Evolutionary conservation across 1,140 invertebrate genomes (phyloP).

Genomic region (Heliconius melpomene): DNA sequence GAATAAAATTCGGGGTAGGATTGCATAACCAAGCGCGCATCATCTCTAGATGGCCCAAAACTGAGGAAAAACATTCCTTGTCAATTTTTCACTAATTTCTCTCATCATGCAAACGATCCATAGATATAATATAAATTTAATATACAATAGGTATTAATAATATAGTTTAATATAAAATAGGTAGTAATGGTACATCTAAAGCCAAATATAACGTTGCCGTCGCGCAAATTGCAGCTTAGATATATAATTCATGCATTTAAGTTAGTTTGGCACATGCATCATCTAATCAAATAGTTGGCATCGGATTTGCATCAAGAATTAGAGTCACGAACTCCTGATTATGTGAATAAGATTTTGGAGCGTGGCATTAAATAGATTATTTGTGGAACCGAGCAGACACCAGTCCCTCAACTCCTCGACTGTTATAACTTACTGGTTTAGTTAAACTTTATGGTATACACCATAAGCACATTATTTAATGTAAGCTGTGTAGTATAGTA

Average conservation of each 20-base stretch:
- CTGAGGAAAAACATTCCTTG: too few relatives aligned
- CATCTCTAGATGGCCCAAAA: too few relatives aligned
- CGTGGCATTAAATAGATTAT: slow-evolving; percentile 37
- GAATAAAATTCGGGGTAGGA: too few relatives aligned
- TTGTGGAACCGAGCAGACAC: slow-evolving; percentile 22
- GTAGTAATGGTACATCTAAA: not conserved
- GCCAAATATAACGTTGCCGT: not conserved
- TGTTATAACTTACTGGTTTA: slow-evolving; percentile 22
- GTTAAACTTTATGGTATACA: not conserved
- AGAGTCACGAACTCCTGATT: slow-evolving; percentile 65
- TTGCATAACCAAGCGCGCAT: too few relatives aligned
- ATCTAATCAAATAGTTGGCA: slow-evolving; percentile 56
- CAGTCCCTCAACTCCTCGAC: not conserved
- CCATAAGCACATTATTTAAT: not conserved
- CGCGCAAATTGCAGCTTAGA: not conserved
- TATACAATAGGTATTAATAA: not conserved
- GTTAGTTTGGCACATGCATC: slow-evolving; percentile 24
- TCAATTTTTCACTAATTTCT: too few relatives aligned
- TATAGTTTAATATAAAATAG: not conserved
- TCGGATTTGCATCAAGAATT: slow-evolving; percentile 66
- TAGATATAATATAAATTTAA: too few relatives aligned
- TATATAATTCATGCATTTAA: slow-evolving; percentile 10
- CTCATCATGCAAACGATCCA: too few relatives aligned
- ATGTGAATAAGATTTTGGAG: slow-evolving; percentile 64
- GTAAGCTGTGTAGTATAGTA: not conserved